Evolutionary conservation across 2,888 invertebrate genomes (phyloP).

Genomic region (Dermolepida albohirtum): DNA sequence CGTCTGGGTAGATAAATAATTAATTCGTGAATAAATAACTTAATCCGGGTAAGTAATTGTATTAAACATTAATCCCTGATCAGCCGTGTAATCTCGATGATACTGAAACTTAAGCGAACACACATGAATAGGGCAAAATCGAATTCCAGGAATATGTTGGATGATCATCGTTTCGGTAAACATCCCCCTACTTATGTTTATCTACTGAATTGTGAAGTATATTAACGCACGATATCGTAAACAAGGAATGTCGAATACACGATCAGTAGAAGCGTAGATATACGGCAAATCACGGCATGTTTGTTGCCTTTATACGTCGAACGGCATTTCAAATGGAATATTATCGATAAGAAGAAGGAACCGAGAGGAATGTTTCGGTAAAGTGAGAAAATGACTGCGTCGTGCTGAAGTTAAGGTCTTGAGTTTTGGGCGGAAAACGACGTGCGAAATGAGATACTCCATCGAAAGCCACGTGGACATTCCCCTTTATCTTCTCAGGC

Average conservation of each 20-base stretch:
- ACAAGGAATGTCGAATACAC: conserved; percentile 22
- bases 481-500: conserved; percentile 54
- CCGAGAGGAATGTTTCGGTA: conserved; percentile 23
- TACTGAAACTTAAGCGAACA: too few species aligned
- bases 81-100: too few species aligned
- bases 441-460: conserved; percentile 56
- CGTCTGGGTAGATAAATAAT: too few species aligned
- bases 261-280: neutral
- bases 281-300: too few species aligned
- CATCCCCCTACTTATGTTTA: conserved; percentile 1
- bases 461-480: conserved; percentile 52
- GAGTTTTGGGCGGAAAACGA: conserved; percentile 51
- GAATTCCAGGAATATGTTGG: too few species aligned
- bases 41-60: too few species aligned
- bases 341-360: conserved; percentile 31
- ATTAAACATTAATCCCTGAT: too few species aligned
- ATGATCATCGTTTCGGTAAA: too few species aligned
- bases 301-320: neutral
- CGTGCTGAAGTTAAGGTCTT: conserved; percentile 33
- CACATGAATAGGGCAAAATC: too few species aligned
- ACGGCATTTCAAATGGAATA: conserved; percentile 34
- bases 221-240: conserved; percentile 20
- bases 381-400: conserved; percentile 32
- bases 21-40: too few species aligned
- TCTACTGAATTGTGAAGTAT: conserved; percentile 24